These are phyloP conservation scores for Drosophila mimica DNA, from an alignment of 2,888 invertebrate genomes.

Conservation along the genomic window DNA sequence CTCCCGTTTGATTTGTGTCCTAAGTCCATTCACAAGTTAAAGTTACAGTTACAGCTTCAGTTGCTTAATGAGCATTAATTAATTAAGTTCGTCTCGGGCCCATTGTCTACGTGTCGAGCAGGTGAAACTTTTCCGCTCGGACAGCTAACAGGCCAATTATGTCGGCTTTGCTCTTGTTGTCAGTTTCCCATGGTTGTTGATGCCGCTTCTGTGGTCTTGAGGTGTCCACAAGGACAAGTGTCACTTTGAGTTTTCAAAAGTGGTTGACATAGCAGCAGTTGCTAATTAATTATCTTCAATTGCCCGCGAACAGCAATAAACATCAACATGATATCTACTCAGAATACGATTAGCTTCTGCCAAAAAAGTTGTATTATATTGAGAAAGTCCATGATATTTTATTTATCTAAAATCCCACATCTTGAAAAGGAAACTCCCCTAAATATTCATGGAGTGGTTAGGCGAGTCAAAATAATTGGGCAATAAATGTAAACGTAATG, in stretches of 20 bases:
- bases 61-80: conserved; percentile 75
- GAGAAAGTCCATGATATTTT: background rate
- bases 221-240: conserved; percentile 4
- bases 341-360: too few relatives aligned
- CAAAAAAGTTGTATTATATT: background rate
- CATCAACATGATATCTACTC: background rate
- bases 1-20: conserved; percentile 70
- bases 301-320: conserved; percentile 9
- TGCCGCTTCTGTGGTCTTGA: conserved; percentile 29
- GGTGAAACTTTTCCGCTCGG: conserved; percentile 49
- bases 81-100: conserved; percentile 56
- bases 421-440: background rate
- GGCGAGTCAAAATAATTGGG: conserved; percentile 8
- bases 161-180: conserved; percentile 36
- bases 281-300: conserved; percentile 42
- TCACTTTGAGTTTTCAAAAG: conserved; percentile 8
- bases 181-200: background rate
- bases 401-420: background rate
- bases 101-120: conserved; percentile 48
- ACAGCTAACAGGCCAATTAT: conserved; percentile 66
- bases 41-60: conserved; percentile 40
- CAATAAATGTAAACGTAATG: conserved; percentile 22
- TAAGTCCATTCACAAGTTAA: conserved; percentile 35
- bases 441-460: background rate
- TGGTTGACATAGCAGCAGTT: background rate